A percentile compares a stretch with the other conserved stretches of the same genome.
Conservation (phyloP, 2,113 vertebrate species). For the Thomomys bottae region DNA sequence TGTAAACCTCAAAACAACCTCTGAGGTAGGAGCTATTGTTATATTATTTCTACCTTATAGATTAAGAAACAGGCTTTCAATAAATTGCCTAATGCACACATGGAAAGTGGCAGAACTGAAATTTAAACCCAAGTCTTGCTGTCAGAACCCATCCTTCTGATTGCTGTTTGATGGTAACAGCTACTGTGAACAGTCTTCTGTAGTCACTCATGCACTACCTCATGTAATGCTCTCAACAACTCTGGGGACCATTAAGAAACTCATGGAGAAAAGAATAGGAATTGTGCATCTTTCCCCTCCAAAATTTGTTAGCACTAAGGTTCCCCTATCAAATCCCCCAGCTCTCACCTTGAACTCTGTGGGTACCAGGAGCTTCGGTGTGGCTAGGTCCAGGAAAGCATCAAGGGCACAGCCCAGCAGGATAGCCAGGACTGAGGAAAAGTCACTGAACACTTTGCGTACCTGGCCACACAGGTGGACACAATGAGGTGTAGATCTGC, state of each 20-base stretch:
- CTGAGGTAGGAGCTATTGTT: neutral
- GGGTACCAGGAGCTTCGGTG: constrained; percentile 88
- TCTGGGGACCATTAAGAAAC: constrained; percentile 19
- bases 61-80: constrained; percentile 48
- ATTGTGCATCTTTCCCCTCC: neutral
- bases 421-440: constrained; percentile 87
- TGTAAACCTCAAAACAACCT: constrained; percentile 46
- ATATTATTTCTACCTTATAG: constrained; percentile 49
- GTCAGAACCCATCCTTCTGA: constrained; percentile 14
- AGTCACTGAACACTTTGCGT: constrained; percentile 85
- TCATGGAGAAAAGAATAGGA: neutral
- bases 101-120: constrained; percentile 35
- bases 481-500: neutral
- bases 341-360: constrained; percentile 86
- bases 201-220: neutral
- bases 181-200: neutral
- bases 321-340: neutral
- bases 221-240: neutral
- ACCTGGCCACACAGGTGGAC: constrained; percentile 76
- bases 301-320: neutral
- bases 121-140: constrained; percentile 11
- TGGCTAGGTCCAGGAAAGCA: constrained; percentile 85
- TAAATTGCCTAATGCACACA: constrained; percentile 41
- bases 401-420: constrained; percentile 84
- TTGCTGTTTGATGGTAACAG: neutral